Percentiles rank a stretch among this genome's conserved stretches.
Evolutionary conservation across 2,113 vertebrate species (phyloP).

Genomic region (Pungitius pungitius): DNA sequence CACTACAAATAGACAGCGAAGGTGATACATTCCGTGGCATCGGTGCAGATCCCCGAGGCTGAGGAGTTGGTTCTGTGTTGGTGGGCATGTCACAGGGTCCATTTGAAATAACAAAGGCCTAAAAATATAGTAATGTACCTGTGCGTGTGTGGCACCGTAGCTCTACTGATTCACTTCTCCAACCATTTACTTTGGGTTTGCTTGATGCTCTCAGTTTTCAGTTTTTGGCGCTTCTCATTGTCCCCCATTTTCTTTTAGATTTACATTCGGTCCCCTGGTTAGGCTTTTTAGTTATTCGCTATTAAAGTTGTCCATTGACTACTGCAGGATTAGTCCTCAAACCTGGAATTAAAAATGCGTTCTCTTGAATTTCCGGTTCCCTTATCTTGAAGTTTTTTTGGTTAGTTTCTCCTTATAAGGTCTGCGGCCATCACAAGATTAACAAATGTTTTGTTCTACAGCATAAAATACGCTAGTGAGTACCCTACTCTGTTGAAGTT

Average conservation of each 20-base stretch:
- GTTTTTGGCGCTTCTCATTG: constrained; percentile 5
- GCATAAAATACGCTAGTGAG: neutral
- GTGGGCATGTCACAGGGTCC: constrained; percentile 75
- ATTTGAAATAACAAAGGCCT: constrained; percentile 68
- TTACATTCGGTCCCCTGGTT: neutral
- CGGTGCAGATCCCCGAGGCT: constrained; percentile 71
- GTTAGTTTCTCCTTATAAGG: neutral
- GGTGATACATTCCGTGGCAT: constrained; percentile 79
- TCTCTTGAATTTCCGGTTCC: neutral
- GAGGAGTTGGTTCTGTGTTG: constrained; percentile 74
- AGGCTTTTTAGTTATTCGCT: neutral
- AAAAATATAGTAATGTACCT: constrained; percentile 69
- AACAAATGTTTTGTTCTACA: neutral
- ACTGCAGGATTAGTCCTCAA: neutral
- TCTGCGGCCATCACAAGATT: neutral
- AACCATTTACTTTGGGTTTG: constrained; percentile 36
- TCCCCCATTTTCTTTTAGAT: neutral
- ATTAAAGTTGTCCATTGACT: neutral
- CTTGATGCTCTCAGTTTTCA: constrained; percentile 2
- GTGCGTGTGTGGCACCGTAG: constrained; percentile 38
- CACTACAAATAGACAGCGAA: constrained; percentile 79
- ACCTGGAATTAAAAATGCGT: neutral
- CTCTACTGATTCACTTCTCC: constrained; percentile 42
- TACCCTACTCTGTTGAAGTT: neutral
- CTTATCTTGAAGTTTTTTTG: neutral